phyloP scores from a whole-genome alignment of 2,113 vertebrate genomes.

The Peromyscus polionotus region DNA sequence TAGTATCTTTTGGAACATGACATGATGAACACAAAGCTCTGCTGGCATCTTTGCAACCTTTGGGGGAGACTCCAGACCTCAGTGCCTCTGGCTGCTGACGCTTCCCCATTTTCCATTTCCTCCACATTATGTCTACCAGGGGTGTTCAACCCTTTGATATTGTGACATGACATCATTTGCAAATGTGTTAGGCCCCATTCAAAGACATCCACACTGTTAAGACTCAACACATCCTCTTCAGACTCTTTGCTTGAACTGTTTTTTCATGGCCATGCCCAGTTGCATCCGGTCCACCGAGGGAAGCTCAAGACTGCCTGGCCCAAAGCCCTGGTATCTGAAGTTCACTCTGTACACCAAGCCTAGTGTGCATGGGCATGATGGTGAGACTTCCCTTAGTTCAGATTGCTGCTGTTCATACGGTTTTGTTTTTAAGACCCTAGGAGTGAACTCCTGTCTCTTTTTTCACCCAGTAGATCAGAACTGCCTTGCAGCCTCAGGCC shows the following conservation, averaged over 20 bases:
- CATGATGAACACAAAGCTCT: not conserved
- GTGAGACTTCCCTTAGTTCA: not conserved
- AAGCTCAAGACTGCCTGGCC: not conserved
- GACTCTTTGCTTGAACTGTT: not conserved
- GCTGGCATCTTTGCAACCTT: not conserved
- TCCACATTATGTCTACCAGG: not conserved
- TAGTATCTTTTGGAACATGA: conserved; percentile 69
- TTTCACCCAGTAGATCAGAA: not conserved
- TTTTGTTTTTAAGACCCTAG: not conserved
- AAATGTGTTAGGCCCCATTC: not conserved
- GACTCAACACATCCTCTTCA: not conserved
- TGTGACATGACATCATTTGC: not conserved
- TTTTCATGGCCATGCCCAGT: no score
- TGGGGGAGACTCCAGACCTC: not conserved
- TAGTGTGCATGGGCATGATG: rapidly evolving
- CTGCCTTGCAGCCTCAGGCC: not conserved
- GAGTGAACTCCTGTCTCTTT: not conserved
- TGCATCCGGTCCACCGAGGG: not conserved
- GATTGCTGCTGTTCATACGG: not conserved
- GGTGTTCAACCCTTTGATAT: not conserved
- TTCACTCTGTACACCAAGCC: not conserved
- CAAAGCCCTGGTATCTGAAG: not conserved
- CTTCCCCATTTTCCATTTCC: not conserved
- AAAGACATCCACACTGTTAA: not conserved
- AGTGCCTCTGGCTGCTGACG: not conserved